Base-by-base conservation (phyloP, 2,113 vertebrate genomes). In the Larimichthys polyactis region DNA sequence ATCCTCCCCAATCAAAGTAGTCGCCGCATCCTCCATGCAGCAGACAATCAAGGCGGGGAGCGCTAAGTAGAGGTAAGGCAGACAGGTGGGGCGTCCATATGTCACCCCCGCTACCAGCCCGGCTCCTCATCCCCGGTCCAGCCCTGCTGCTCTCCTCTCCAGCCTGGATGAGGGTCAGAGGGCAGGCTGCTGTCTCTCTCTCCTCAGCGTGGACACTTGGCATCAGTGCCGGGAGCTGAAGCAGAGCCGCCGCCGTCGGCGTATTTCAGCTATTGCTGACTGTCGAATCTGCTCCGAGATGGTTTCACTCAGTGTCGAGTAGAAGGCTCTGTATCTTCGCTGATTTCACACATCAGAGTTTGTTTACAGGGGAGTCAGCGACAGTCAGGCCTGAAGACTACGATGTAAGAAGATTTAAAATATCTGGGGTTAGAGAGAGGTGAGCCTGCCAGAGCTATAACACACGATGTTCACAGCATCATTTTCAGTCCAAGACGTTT, bases 11-110 rank as follows among this genome's bases (percentile, higher is more conserved):
- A 48, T 78, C 70, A 65, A 58, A 2, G 17, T 43, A 4, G 63
- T 19, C 60, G 2, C 32, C 15, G 64, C 78, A 22, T 62, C 81
- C 49, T 68, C 27, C 22, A 0, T 40, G 1, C 81, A 2, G 81
- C 69, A 32, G 66, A 55, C 58, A 29, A 54, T 70, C 78, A 79
- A 78, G 16, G 79, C 24, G 64, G 74, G 32, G 27, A 32, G 74
- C 20, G 78, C 57, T 87, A 74, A 82, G 80, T 46, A 62, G 84
- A 86, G 81, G 85, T 78, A 54, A 86, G 69, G 64, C 11, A 62
- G 85, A 88, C 87, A 88, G 87, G 87, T 87, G 87, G 84, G 76
- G 63, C 0, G 73, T 78, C 87, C 87, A 84, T 89, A 83, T 90
- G 90, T 72, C 79, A 3, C 46, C 27, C 3, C 51, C 20, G 54